A percentile compares a stretch with the other conserved stretches of the same genome.
Conservation (phyloP, 2,113 vertebrate species). For the Gulo gulo region DNA sequence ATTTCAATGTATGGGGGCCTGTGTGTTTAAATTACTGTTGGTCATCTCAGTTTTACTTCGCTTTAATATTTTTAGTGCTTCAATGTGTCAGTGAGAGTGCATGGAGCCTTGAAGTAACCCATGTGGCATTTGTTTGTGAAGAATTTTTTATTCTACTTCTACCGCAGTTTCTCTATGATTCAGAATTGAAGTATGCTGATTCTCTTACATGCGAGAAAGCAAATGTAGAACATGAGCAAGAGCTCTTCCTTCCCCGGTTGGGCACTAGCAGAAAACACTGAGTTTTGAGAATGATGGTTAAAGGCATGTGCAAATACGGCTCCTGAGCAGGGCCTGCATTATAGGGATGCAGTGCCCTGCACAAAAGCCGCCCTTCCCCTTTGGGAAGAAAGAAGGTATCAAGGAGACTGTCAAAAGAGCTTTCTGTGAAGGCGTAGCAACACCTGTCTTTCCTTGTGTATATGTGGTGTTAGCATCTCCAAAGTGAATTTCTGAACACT, state of each 20-base stretch:
- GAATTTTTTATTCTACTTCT: slow-evolving; percentile 48
- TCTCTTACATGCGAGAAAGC: slow-evolving; percentile 37
- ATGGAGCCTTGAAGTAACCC: slow-evolving; percentile 9
- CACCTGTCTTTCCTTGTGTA: not conserved
- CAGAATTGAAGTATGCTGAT: slow-evolving; percentile 48
- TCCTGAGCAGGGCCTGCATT: not conserved
- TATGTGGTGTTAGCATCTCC: not conserved
- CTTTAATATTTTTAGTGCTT: not conserved
- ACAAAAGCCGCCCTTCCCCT: not conserved
- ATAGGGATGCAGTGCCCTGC: not conserved
- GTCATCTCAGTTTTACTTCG: not conserved
- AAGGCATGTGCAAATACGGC: not conserved
- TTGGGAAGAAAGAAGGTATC: not conserved
- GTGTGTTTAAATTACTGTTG: not conserved
- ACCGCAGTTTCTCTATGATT: slow-evolving; percentile 61
- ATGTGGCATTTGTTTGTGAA: slow-evolving; percentile 41
- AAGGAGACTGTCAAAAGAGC: not conserved
- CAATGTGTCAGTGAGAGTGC: not conserved
- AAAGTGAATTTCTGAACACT: not conserved
- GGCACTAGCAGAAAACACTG: not conserved
- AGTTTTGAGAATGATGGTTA: not conserved
- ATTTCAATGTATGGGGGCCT: not conserved
- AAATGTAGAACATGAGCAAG: slow-evolving; percentile 28
- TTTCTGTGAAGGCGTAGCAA: not conserved
- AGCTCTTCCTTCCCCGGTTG: not conserved